phyloP scores from a whole-genome alignment of 1,140 invertebrate species.

The Meloidogyne exigua region DNA sequence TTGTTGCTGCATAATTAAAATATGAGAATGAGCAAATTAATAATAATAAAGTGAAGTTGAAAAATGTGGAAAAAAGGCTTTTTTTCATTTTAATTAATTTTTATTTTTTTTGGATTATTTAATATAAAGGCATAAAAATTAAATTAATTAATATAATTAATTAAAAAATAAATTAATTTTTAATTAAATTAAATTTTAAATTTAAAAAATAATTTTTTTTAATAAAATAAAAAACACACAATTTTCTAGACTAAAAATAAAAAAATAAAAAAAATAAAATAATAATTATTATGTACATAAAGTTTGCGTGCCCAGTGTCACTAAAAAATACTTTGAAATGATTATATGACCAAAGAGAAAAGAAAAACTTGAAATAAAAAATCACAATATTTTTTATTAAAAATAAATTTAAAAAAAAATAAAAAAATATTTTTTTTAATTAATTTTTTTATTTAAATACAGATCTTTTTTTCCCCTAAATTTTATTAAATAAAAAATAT shows the following conservation, averaged over 20 bases:
- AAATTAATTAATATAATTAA: too few relatives aligned
- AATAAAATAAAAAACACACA: not conserved
- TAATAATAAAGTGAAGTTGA: not conserved
- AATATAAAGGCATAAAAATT: not conserved
- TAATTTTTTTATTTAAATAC: not conserved
- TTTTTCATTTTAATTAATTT: not conserved
- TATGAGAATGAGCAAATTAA: not conserved
- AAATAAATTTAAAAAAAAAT: too few relatives aligned
- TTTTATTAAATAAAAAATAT: not conserved
- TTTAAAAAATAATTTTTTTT: not conserved
- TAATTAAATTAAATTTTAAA: not conserved
- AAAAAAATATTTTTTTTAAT: not conserved
- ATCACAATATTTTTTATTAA: not conserved
- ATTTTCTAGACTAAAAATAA: not conserved
- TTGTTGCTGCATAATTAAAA: not conserved
- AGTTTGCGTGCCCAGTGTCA: not conserved
- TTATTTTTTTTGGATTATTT: too few relatives aligned
- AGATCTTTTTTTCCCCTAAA: not conserved
- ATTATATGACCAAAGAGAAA: not conserved
- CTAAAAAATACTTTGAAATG: not conserved
- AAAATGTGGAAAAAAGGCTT: not conserved
- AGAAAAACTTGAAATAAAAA: too few relatives aligned
- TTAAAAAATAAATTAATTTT: too few relatives aligned
- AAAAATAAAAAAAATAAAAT: too few relatives aligned
- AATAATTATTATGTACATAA: not conserved